phyloP scores from a whole-genome alignment of 1,140 invertebrate genomes.

The Drosophila eugracilis region DNA sequence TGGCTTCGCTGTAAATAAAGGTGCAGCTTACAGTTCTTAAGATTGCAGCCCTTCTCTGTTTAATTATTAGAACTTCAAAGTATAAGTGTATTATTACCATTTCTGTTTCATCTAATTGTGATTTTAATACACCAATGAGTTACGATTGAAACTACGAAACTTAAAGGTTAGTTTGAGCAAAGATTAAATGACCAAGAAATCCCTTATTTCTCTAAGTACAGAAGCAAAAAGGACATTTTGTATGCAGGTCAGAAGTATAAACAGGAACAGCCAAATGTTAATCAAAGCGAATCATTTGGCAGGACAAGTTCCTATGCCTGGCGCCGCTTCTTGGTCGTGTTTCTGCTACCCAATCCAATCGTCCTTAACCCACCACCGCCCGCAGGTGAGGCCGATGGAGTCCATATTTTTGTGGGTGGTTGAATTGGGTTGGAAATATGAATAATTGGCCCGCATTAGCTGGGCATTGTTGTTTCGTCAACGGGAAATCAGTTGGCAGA shows the following conservation, averaged over 20 bases:
- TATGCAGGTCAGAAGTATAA: slow-evolving; percentile 19
- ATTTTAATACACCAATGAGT: too few relatives aligned
- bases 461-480: slow-evolving; percentile 77
- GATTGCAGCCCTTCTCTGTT: background rate
- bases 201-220: background rate
- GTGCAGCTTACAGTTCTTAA: background rate
- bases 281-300: slow-evolving; percentile 45
- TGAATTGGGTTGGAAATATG: slow-evolving; percentile 42
- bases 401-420: background rate
- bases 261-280: slow-evolving; percentile 27
- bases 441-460: slow-evolving; percentile 78
- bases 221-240: slow-evolving; percentile 8
- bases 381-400: background rate
- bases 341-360: too few relatives aligned
- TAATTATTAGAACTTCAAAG: background rate
- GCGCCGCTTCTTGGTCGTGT: background rate
- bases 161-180: too few relatives aligned
- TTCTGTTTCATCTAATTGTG: too few relatives aligned
- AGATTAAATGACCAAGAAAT: background rate
- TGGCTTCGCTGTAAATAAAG: background rate
- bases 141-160: too few relatives aligned
- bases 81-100: too few relatives aligned
- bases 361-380: slow-evolving; percentile 1
- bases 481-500: slow-evolving; percentile 75
- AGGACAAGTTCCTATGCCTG: slow-evolving; percentile 31